A percentile compares a stretch with the other conserved stretches of the same genome.
phyloP scores from a whole-genome alignment of 2,888 invertebrate genomes.

The Melolontha melolontha region DNA sequence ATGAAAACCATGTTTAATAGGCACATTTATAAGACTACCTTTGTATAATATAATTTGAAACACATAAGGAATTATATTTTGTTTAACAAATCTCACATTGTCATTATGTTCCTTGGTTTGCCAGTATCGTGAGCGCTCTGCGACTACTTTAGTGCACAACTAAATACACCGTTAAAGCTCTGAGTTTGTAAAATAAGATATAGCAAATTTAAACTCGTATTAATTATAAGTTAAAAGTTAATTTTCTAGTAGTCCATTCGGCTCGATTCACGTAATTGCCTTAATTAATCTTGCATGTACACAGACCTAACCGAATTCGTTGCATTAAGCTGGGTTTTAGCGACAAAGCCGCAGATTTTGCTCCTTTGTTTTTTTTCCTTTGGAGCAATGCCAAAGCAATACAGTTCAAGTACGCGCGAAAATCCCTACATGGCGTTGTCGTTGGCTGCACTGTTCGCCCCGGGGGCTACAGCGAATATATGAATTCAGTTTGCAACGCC shows the following conservation, averaged over 20 bases:
- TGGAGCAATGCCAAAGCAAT: constrained; percentile 10
- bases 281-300: constrained; percentile 25
- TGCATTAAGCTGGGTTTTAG: constrained; percentile 14
- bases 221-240: constrained; percentile 27
- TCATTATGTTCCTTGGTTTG: too few relatives aligned
- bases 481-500: constrained; percentile 28
- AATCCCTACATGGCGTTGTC: constrained; percentile 21
- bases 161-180: too few relatives aligned
- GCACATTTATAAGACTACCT: too few relatives aligned
- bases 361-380: constrained; percentile 11
- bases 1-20: too few relatives aligned
- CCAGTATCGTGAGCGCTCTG: too few relatives aligned
- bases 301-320: constrained; percentile 7
- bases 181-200: too few relatives aligned
- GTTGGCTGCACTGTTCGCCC: constrained; percentile 21
- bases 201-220: background rate
- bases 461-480: constrained; percentile 11
- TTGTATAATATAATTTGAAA: too few relatives aligned
- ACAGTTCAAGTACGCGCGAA: constrained; percentile 13
- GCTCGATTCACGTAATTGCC: constrained; percentile 14
- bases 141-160: too few relatives aligned
- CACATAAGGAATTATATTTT: too few relatives aligned
- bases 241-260: constrained; percentile 7
- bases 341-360: background rate
- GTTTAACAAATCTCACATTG: too few relatives aligned